These are phyloP conservation scores for Epinephelus lanceolatus DNA, from an alignment of 2,113 vertebrate genomes.

Conservation along the genomic window DNA sequence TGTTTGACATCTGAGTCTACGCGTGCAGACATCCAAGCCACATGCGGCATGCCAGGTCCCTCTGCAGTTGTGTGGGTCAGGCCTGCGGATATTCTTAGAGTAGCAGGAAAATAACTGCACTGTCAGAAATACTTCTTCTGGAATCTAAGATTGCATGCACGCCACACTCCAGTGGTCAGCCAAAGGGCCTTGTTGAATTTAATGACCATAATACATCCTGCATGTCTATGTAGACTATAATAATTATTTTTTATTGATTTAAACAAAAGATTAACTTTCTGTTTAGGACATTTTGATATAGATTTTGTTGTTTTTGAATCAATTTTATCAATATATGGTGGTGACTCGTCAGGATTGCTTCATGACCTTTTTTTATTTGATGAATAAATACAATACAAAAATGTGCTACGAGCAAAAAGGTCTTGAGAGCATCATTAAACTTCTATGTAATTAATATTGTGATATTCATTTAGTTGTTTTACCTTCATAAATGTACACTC, in stretches of 20 bases:
- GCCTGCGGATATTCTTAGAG: slow-evolving; percentile 59
- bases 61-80: slow-evolving; percentile 32
- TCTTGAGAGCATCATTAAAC: not conserved
- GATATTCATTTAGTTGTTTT: not conserved
- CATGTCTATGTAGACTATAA: not conserved
- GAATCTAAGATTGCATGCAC: not conserved
- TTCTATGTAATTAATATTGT: too few species aligned
- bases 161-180: not conserved
- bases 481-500: not conserved
- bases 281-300: not conserved
- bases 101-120: slow-evolving; percentile 15
- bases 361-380: not conserved
- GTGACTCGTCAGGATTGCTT: not conserved
- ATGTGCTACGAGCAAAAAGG: not conserved
- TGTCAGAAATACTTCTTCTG: slow-evolving; percentile 50
- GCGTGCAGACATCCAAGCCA: not conserved
- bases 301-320: not conserved
- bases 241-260: not conserved
- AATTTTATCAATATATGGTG: not conserved
- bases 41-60: slow-evolving; percentile 11
- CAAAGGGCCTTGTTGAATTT: not conserved
- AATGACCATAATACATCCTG: not conserved
- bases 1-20: slow-evolving; percentile 23
- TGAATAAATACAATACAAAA: not conserved
- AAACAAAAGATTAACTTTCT: not conserved